phyloP scores from a whole-genome alignment of 2,797 vertebrate species.

The Clarias laeviceps region DNA sequence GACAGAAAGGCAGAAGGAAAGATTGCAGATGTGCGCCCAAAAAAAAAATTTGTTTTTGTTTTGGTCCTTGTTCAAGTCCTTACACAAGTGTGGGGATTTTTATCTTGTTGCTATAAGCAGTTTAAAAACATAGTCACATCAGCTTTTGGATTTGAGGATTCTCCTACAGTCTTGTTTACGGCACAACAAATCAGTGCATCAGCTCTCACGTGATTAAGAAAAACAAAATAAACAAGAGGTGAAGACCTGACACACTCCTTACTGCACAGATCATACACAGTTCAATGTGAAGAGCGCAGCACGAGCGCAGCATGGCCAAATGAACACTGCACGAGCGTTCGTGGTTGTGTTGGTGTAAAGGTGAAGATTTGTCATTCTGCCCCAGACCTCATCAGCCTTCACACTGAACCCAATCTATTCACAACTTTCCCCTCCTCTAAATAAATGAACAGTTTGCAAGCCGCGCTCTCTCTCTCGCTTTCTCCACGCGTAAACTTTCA shows the following conservation, averaged over 20 bases:
- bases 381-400: not conserved
- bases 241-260: not conserved
- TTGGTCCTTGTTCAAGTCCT: not conserved
- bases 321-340: not conserved
- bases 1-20: not conserved
- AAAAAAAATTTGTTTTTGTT: not conserved
- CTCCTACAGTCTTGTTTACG: not conserved
- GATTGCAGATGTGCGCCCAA: not conserved
- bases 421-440: not conserved
- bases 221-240: not conserved
- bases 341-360: not conserved
- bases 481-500: slow-evolving; percentile 22
- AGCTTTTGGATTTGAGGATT: not conserved
- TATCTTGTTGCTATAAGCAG: not conserved
- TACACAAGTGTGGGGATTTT: not conserved
- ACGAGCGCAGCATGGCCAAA: not conserved
- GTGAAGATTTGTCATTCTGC: not conserved
- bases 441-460: no score
- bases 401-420: not conserved
- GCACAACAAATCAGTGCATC: not conserved
- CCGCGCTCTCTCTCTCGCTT: not conserved
- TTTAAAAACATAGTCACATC: not conserved
- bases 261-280: not conserved
- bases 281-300: not conserved
- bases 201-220: not conserved